Evolutionary conservation across 2,797 vertebrate species (phyloP).

Genomic region (Pseudocheirus occidentalis): DNA sequence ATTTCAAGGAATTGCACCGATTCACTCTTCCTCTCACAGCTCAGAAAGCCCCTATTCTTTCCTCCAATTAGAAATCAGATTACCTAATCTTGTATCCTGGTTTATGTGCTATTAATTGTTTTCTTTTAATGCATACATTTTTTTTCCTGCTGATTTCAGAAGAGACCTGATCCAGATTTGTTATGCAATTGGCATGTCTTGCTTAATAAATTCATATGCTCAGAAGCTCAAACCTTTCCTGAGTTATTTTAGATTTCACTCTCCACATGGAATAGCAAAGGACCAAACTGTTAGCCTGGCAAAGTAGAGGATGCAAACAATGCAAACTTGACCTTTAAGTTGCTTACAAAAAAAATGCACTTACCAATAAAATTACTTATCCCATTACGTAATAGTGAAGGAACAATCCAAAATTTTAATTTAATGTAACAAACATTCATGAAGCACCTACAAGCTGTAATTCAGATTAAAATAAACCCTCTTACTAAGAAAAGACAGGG

Average conservation of each 20-base stretch:
- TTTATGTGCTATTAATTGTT: neutral
- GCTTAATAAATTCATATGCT: neutral
- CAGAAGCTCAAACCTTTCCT: neutral
- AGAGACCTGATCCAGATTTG: neutral
- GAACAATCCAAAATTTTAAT: neutral
- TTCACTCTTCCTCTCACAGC: neutral
- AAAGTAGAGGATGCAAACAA: neutral
- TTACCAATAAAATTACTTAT: slow-evolving; percentile 55
- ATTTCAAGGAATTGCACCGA: neutral
- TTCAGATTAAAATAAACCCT: slow-evolving; percentile 60
- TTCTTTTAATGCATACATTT: neutral
- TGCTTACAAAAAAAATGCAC: slow-evolving; percentile 57
- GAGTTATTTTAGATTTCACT: neutral
- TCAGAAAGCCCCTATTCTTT: neutral
- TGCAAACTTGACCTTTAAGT: slow-evolving; percentile 44
- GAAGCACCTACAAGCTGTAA: neutral
- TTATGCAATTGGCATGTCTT: neutral
- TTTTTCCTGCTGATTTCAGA: neutral
- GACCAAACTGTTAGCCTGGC: neutral
- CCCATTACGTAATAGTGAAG: neutral
- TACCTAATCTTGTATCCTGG: neutral
- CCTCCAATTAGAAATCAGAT: neutral
- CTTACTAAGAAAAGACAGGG: slow-evolving; percentile 53
- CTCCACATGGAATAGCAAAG: neutral
- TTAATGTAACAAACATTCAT: neutral